These are phyloP conservation scores for Microcaecilia unicolor DNA, from an alignment of 2,797 vertebrate genomes.

Conservation along the genomic window DNA sequence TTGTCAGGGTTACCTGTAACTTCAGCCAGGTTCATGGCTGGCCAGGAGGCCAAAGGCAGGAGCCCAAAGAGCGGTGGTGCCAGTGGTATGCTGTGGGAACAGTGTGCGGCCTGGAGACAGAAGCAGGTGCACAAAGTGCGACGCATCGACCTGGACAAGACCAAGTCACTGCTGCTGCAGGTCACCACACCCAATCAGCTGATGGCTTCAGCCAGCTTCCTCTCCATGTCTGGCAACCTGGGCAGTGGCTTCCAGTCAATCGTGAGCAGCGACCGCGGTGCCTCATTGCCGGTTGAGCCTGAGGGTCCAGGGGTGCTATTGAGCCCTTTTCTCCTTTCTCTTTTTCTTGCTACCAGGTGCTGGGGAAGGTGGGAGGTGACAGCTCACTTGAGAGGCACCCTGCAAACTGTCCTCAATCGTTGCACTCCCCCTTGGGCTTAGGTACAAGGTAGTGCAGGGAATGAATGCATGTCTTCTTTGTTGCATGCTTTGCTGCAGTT, in stretches of 20 bases:
- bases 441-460: too few species aligned
- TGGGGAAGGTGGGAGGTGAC: too few species aligned
- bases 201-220: neutral
- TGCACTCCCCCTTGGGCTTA: too few species aligned
- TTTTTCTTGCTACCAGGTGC: too few species aligned
- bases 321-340: too few species aligned
- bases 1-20: conserved; percentile 58
- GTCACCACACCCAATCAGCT: conserved; percentile 35
- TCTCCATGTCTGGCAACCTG: neutral
- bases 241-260: neutral
- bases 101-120: conserved; percentile 65
- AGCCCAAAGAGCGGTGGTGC: conserved; percentile 26
- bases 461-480: too few species aligned
- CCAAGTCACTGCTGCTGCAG: conserved; percentile 36
- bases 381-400: too few species aligned
- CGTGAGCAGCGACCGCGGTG: neutral
- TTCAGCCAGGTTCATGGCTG: conserved; percentile 17
- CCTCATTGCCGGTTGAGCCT: too few species aligned
- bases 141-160: conserved; percentile 68
- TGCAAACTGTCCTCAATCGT: too few species aligned
- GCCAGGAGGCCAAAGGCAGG: conserved; percentile 21
- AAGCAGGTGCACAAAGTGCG: conserved; percentile 74
- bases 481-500: too few species aligned
- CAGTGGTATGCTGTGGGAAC: conserved; percentile 22
- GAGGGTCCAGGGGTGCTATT: neutral